Evolutionary conservation across 1,140 invertebrate genomes (phyloP).

Genomic region (Ceratina calcarata): DNA sequence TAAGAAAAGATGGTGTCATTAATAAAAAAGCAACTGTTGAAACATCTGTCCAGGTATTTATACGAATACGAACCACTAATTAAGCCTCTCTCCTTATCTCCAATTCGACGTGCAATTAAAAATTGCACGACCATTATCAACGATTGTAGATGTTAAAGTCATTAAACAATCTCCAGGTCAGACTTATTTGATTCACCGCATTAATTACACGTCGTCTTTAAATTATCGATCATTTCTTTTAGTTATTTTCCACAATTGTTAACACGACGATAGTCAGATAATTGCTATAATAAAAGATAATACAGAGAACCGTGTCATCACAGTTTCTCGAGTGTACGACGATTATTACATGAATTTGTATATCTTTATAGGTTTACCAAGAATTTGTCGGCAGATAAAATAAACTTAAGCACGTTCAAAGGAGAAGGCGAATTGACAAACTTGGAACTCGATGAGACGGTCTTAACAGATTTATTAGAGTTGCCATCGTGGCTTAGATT

Average conservation of each 20-base stretch:
- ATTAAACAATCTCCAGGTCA: too few species aligned
- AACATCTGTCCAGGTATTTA: constrained; percentile 95
- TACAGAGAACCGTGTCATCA: constrained; percentile 18
- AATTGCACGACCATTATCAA: constrained; percentile 37
- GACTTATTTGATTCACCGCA: too few species aligned
- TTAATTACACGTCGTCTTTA: not conserved
- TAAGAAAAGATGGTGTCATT: constrained; percentile 87
- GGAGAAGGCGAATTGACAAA: constrained; percentile 98
- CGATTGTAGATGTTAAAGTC: not conserved
- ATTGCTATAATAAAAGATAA: too few species aligned
- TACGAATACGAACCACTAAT: constrained; percentile 3
- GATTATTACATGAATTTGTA: constrained; percentile 34
- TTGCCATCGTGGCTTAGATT: constrained; percentile 97
- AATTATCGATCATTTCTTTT: not conserved
- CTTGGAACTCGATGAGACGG: constrained; percentile 96
- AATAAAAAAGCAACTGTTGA: constrained; percentile 98
- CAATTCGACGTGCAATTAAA: constrained; percentile 34
- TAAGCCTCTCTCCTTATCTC: constrained; percentile 31
- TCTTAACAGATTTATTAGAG: constrained; percentile 96
- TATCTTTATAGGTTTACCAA: constrained; percentile 93
- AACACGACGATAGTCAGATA: not conserved
- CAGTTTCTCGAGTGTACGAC: not conserved
- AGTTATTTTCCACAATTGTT: too few species aligned
- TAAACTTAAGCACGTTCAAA: constrained; percentile 97
- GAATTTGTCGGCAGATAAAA: constrained; percentile 98